Evolutionary conservation across 2,797 vertebrate genomes (phyloP).

Genomic region (Tenualosa thibaudeaui): DNA sequence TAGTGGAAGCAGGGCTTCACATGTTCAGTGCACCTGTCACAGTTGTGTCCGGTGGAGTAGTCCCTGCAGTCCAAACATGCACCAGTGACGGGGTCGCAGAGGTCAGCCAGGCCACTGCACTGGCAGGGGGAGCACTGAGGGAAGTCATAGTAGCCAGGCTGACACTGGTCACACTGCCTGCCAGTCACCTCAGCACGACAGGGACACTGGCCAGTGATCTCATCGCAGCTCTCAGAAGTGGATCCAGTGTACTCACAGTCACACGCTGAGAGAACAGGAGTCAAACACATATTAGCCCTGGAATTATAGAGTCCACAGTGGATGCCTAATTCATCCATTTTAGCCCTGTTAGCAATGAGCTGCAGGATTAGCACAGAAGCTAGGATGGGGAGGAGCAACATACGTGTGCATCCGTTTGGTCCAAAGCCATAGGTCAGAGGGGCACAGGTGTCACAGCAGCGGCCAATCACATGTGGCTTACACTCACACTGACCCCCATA

Average conservation of each 20-base stretch:
- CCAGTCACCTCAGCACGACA: conserved; percentile 72
- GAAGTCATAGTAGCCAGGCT: conserved; percentile 79
- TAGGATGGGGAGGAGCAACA: conserved; percentile 32
- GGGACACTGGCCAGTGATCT: conserved; percentile 79
- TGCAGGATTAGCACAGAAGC: background rate
- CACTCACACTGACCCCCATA: conserved; percentile 83
- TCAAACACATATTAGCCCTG: background rate
- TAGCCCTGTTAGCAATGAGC: background rate
- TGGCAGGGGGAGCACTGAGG: conserved; percentile 77
- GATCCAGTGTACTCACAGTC: conserved; percentile 80
- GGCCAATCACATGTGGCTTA: conserved; percentile 79
- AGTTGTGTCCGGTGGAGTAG: conserved; percentile 72
- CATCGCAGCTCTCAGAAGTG: conserved; percentile 74
- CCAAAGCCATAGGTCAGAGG: conserved; percentile 78
- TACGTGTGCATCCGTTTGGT: conserved; percentile 79
- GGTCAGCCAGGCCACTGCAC: conserved; percentile 75
- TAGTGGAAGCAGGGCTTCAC: background rate
- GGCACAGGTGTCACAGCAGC: conserved; percentile 83
- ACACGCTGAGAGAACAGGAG: conserved; percentile 70
- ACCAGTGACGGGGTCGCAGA: conserved; percentile 74
- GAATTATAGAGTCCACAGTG: background rate
- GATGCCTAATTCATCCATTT: background rate
- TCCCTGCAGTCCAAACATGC: conserved; percentile 72
- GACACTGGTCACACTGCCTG: conserved; percentile 75
- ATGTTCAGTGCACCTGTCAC: conserved; percentile 72